phyloP scores from a whole-genome alignment of 2,113 vertebrate genomes.

The Grallaria varia region DNA sequence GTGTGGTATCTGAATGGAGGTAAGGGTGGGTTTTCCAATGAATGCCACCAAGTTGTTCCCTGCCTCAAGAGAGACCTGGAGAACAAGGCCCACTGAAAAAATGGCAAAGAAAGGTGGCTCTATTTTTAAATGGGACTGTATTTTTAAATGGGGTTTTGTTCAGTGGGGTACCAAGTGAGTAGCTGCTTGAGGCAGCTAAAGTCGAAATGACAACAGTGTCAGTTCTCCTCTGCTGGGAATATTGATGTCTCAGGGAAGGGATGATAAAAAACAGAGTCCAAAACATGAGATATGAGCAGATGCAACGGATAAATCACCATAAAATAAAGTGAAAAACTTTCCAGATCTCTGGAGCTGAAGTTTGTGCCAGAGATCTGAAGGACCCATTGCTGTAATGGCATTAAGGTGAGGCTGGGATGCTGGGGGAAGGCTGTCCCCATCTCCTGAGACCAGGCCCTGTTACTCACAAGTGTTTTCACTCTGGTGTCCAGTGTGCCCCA shows the following conservation, averaged over 20 bases:
- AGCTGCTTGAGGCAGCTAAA: not conserved
- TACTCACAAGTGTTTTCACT: not conserved
- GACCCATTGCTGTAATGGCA: not conserved
- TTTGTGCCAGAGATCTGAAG: not conserved
- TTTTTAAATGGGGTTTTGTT: not conserved
- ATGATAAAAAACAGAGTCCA: not conserved
- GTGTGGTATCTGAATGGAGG: not conserved
- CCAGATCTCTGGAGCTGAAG: not conserved
- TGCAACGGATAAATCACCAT: not conserved
- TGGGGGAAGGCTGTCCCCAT: not conserved
- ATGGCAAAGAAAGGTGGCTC: not conserved
- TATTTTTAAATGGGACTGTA: not conserved
- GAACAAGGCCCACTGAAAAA: not conserved
- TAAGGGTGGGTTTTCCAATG: not conserved
- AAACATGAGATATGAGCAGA: not conserved
- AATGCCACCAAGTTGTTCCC: fast-evolving
- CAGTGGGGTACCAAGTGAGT: not conserved
- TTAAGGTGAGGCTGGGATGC: not conserved
- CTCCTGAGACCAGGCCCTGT: not conserved
- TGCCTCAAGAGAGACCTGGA: not conserved
- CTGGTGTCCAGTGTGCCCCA: not conserved
- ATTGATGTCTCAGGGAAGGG: not conserved
- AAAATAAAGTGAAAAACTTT: not conserved
- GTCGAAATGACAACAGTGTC: not conserved
- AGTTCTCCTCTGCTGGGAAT: not conserved